A percentile compares a stretch with the other conserved stretches of the same genome.
These are phyloP conservation scores for Mythimna lalbum DNA, from an alignment of 2,888 invertebrate genomes.

Conservation along the genomic window DNA sequence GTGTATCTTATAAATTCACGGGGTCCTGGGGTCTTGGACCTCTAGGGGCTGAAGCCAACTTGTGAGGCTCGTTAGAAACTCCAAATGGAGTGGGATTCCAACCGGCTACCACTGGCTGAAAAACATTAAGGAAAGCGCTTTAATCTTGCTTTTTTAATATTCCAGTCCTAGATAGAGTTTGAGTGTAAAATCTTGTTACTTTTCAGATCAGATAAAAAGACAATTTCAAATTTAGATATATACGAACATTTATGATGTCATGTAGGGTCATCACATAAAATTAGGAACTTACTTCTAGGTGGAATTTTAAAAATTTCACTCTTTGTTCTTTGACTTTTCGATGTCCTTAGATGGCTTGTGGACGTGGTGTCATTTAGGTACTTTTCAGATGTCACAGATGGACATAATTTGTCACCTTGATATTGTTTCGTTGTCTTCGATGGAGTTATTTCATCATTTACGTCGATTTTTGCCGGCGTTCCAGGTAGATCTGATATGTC, in stretches of 20 bases:
- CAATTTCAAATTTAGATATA: no score
- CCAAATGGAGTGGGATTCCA: not conserved
- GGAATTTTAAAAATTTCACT: conserved; percentile 48
- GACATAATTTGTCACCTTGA: not conserved
- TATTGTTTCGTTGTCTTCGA: conserved; percentile 2
- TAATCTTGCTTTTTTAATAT: no score
- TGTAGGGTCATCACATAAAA: no score
- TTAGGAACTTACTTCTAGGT: conserved; percentile 36
- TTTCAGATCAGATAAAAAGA: no score
- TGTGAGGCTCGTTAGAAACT: not conserved
- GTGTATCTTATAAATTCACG: not conserved
- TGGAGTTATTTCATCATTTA: not conserved
- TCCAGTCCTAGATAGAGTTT: no score
- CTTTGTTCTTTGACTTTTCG: conserved; percentile 25
- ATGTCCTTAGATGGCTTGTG: not conserved
- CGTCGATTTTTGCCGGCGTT: not conserved
- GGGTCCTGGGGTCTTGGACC: not conserved
- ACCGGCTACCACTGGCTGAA: no score
- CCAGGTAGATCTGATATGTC: not conserved
- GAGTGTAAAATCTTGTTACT: no score
- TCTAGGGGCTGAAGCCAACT: not conserved
- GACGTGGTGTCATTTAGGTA: not conserved
- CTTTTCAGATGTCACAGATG: not conserved
- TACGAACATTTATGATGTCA: no score
- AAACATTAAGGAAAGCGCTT: no score